These are phyloP conservation scores for Cephonodes hylas DNA, from an alignment of 2,888 invertebrate species.

Conservation along the genomic window DNA sequence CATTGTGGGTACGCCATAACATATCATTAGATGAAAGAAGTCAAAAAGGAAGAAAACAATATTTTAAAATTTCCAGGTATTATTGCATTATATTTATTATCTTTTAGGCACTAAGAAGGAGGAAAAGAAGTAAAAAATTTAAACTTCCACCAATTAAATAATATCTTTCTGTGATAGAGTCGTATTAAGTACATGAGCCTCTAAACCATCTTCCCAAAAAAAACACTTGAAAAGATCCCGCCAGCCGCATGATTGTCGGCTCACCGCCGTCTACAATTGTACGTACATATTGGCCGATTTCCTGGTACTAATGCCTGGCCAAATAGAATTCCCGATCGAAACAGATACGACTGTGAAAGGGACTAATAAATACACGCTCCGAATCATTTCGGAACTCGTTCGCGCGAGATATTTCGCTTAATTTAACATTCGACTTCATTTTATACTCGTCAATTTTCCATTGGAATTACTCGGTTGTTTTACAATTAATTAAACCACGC, in stretches of 20 bases:
- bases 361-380: slow-evolving; percentile 33
- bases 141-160: too few species aligned
- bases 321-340: slow-evolving; percentile 31
- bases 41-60: too few species aligned
- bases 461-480: not conserved
- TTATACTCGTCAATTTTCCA: not conserved
- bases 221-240: not conserved
- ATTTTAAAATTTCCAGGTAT: too few species aligned
- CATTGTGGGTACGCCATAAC: too few species aligned
- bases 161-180: too few species aligned
- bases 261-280: slow-evolving; percentile 13
- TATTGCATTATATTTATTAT: too few species aligned
- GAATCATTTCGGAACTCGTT: slow-evolving; percentile 7
- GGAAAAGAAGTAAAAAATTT: too few species aligned
- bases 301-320: slow-evolving; percentile 28
- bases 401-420: slow-evolving; percentile 8
- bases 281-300: slow-evolving; percentile 12
- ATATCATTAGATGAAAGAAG: too few species aligned
- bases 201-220: too few species aligned
- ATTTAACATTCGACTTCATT: slow-evolving; percentile 5
- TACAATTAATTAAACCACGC: not conserved
- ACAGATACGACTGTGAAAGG: slow-evolving; percentile 28
- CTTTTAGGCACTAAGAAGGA: too few species aligned
- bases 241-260: slow-evolving; percentile 13
- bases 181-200: too few species aligned